Evolutionary conservation across 1,140 invertebrate genomes (phyloP), one percentile per base, ranked within the genome.

Genomic region (Aphis craccivora): DNA sequence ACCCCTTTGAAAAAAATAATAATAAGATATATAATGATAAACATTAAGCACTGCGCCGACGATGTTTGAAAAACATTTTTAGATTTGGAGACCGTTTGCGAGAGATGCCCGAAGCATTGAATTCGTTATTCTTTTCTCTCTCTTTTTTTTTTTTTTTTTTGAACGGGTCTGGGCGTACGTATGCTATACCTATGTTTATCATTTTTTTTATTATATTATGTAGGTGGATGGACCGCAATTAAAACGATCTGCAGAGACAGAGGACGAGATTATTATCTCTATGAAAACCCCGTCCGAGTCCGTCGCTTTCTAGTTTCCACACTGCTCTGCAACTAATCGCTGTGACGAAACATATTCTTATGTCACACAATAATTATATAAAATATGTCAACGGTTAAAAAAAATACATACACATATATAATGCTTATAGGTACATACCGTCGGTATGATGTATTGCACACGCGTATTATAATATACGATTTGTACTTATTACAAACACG

Each of bases 311-410:
- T n/a, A n/a, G 60, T 76, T 76, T 67, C 60, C 60, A 18, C 60
- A 76, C 60, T 60, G 11, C 60, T 51, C 18, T 51, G 30, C 60
- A n/a, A 76, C 60, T 76, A 76, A 76, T 76, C 60, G 30, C 30
- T 5, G n/a, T 35, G 60, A n/a, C 60, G n/a, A n/a, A 76, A 76
- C n/a, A 76, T 14, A 76, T 14, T n/a, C n/a, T n/a, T n/a, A 35
- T 76, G 60, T n/a, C 60, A 76, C 60, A 35, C 14, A 76, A 76
- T 76, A 76, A 76, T 76, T 76, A 76, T n/a, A n/a, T 76, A 76
- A 76, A 76, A 51, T 51, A 51, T n/a, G 30, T 76, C 60, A 22
- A 76, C 60, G 30, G 5, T 67, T 67, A 67, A 67, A 67, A 67
- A 67, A 67, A n/a, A 76, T 67, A 67, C 25, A n/a, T 67, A 67